Evolutionary conservation across 2,113 vertebrate genomes (phyloP), one percentile per base, ranked within the genome.

Genomic region (Aix galericulata): DNA sequence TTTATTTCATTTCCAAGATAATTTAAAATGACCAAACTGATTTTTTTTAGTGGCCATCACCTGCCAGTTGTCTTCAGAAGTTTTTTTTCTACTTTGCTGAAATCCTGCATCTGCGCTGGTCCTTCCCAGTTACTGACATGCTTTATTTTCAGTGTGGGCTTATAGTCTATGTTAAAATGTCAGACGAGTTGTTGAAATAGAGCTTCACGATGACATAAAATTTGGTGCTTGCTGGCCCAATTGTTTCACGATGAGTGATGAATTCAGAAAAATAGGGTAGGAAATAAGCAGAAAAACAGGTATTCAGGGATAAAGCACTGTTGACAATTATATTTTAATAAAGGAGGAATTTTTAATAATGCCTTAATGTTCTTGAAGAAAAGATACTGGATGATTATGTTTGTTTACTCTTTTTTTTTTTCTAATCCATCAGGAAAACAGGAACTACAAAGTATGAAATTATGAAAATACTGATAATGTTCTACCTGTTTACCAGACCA

Each of bases 201-300:
- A 75, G 29, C 56, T 17, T 58, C n/a, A 10, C 0, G 0, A 4
- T 55, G 56, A 66, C 0, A 3, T 36, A 17, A 22, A 64, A 71
- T 66, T 10, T 42, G 40, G 44, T 42, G 22, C 38, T 67, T 80
- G 26, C 17, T 31, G 50, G 63, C 63, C 52, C 38, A 52, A 21
- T 71, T 71, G 44, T 44, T 91, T 79, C 32, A 12, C 36, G 68
- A 40, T 64, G 50, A 80, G 29, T 64, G 68, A 48, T 42, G 9
- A 17, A 4, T 9, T 69, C 25, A 64, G 79, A 50, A 48, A 64
- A 83, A 58, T 4, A 53, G 4, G 9, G 55, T 23, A 53, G 42
- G 63, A 59, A 66, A 16, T 53, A 64, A 42, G 63, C 38, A 75
- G 50, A 36, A 69, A 78, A 48, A 2, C 53, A 74, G 31, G 44